Percentiles rank a stretch among this genome's conserved stretches.
phyloP scores from a whole-genome alignment of 2,113 vertebrate genomes.

The Salvelinus alpinus region DNA sequence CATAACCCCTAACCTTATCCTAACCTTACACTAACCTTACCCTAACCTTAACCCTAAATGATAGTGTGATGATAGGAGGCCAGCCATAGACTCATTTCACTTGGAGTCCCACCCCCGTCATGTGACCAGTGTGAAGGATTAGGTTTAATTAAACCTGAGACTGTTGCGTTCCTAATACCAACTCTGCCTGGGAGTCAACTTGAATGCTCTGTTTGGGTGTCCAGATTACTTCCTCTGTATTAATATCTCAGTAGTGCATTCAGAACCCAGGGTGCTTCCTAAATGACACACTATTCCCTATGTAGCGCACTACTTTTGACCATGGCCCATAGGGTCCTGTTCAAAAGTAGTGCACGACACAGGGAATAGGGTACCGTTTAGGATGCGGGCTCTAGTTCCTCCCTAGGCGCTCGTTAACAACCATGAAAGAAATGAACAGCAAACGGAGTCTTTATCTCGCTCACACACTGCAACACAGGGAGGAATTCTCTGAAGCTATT shows the following conservation, averaged over 20 bases:
- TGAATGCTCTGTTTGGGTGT: constrained; percentile 50
- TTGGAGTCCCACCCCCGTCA: constrained; percentile 6
- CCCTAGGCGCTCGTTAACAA: constrained; percentile 52
- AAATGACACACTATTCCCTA: too few relatives aligned
- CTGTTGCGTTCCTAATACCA: background rate
- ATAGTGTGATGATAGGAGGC: too few relatives aligned
- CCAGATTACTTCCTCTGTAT: constrained; percentile 44
- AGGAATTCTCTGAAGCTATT: constrained; percentile 60
- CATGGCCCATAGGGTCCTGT: background rate
- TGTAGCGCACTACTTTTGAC: too few relatives aligned
- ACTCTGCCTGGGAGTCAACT: constrained; percentile 47
- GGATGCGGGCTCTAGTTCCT: background rate
- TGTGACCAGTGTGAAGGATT: constrained; percentile 39
- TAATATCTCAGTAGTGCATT: constrained; percentile 49
- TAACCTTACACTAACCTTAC: too few relatives aligned
- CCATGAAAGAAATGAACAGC: constrained; percentile 58
- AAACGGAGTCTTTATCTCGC: constrained; percentile 22
- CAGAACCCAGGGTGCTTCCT: constrained; percentile 4
- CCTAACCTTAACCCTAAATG: too few relatives aligned
- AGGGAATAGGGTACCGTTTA: too few relatives aligned
- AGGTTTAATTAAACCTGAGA: constrained; percentile 59
- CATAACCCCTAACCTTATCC: too few relatives aligned
- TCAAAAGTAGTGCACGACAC: too few relatives aligned
- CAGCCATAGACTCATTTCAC: too few relatives aligned
- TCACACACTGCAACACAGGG: constrained; percentile 37